Conservation (phyloP, 1,140 invertebrate genomes). For the Aphelenchoides besseyi region DNA sequence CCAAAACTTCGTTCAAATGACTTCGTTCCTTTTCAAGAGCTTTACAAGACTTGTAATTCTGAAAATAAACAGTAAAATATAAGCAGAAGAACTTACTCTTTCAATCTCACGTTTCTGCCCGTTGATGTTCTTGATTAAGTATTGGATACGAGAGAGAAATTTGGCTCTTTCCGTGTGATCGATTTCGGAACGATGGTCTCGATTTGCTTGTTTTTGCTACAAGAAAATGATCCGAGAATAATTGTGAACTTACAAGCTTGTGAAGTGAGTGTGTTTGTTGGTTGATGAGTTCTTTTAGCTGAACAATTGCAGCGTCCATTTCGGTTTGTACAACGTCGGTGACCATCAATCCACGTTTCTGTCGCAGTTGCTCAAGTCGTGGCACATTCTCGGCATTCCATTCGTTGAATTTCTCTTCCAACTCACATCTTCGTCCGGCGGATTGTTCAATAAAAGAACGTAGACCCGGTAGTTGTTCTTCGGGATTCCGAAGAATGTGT, state of each 20-base stretch:
- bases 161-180: not conserved
- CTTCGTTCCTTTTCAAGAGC: not conserved
- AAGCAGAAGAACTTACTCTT: not conserved
- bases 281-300: not conserved
- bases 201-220: constrained; percentile 12
- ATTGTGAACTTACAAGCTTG: not conserved
- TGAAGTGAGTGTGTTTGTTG: constrained; percentile 2
- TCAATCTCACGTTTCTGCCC: constrained; percentile 1
- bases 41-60: not conserved
- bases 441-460: not conserved
- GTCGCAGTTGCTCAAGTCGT: not conserved
- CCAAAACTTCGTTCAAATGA: not conserved
- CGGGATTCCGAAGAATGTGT: constrained; percentile 1
- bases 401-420: not conserved
- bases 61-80: not conserved
- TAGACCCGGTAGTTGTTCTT: not conserved
- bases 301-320: not conserved
- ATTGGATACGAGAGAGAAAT: not conserved
- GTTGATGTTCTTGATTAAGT: constrained; percentile 4
- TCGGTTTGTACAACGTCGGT: not conserved
- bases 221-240: not conserved
- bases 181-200: not conserved
- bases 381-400: not conserved
- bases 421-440: not conserved
- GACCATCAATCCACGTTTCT: not conserved